Base-by-base conservation (phyloP, 2,797 vertebrate species). In the Labroides dimidiatus region DNA sequence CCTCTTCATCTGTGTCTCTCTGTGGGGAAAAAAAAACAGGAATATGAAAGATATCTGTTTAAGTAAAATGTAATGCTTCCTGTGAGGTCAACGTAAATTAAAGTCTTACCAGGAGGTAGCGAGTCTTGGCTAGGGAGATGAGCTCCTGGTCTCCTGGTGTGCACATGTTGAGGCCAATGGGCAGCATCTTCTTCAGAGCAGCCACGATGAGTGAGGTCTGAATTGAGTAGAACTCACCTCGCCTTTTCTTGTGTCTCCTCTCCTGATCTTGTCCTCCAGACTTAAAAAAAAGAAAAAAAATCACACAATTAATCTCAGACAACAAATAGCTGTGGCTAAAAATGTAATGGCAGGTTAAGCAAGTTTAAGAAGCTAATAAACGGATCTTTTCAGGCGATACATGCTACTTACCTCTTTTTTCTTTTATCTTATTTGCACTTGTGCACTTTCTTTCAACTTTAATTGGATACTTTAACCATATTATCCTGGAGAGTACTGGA, bases 81-180 rank as follows among this genome's bases (percentile, higher is more conserved):
- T 13, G 20, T 51, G 16, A 23, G 44, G 37, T 4, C 12, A n/a
- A 15, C 56, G 13, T 70, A 1, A 59, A 33, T 48, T n/a, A 12
- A 10, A 30, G 8, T 60, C 95, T 96, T 92, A 99, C 98, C 78
- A 94, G 91, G 77, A 95, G 89, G 72, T 99, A 98, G 86, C 98
- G 95, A 7, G 82, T 93, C 86, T 99, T 99, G 47, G 97, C 96
- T 4, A 99, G 88, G 53, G 97, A 95, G 82, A 99, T 98, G 80
- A 99, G 96, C 86, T 99, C 97, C 93, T 99, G 98, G 87, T 99
- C 98, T 10, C 98, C 98, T 0, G 98, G 97, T 0, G 97, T 98
- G 50, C 97, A 99, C 98, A 99, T 99, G 87, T 99, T 99, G 87
- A 99, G 93, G 51, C 98, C 98, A 41, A 99, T 98, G n/a, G 98